Evolutionary conservation across 2,888 invertebrate species (phyloP), one percentile per base, ranked within the genome.

Genomic region (Rapana venosa): DNA sequence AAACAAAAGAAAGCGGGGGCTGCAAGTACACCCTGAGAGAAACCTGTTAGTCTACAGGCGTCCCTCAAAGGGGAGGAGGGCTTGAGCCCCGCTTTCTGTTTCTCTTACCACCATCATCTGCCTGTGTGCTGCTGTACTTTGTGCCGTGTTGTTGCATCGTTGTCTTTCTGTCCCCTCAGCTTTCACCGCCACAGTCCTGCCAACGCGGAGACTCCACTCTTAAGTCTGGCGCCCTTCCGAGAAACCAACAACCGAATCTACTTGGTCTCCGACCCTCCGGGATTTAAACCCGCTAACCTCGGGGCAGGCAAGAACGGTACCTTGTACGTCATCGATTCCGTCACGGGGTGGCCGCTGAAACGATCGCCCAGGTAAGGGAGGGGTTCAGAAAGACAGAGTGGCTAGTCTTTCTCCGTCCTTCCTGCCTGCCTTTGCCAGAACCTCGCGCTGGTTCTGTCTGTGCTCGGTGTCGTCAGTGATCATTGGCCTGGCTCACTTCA

Each of bases 321-420:
- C 91, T 61, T 91, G 88, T 81, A 87, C 91, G 20, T 91, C 90
- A 91, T 35, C 32, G 88, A 88, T 30, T 66, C 36, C 88, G 70
- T 88, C 88, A 88, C 88, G 84, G 89, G 89, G 87, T 92, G 91
- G 91, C 91, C 90, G 35, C 87, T 91, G 70, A 90, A 92, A 90
- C 90, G 92, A 30, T 91, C 90, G 77, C 88, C 92, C 81, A 92
- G 92, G 92, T 92, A 92, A 92, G 92, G 87, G 30, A 26, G 74
- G 70, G 26, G 66, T 66, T 13, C 17, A 66, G 66, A 66, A 66
- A n/a, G n/a, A 11, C 13, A n/a, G 74, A n/a, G n/a, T 26, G 70
- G 74, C n/a, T 13, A 13, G n/a, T 32, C n/a, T 35, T 79, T 79
- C 35, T 35, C 35, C 35, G 79, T 77, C 30, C 74, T 77, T 17